phyloP scores from a whole-genome alignment of 1,140 invertebrate species.

The Papilio xuthus region DNA sequence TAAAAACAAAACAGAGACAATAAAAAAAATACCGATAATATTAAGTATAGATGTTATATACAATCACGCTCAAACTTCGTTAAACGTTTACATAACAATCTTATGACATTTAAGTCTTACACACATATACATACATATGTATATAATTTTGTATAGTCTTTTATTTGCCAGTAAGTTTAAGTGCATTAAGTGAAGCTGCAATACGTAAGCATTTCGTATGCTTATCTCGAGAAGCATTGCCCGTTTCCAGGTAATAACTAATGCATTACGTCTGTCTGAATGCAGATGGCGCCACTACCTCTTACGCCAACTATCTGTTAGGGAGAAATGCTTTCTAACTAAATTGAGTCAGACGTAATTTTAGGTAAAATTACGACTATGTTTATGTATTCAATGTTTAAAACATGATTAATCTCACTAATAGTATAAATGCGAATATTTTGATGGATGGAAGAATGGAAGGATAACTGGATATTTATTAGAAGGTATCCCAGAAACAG shows the following conservation, averaged over 20 bases:
- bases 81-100: not conserved
- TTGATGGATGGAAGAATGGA: too few species aligned
- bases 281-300: not conserved
- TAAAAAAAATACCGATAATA: too few species aligned
- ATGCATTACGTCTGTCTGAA: conserved; percentile 27
- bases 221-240: conserved; percentile 14
- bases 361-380: not conserved
- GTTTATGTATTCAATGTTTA: not conserved
- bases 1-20: too few species aligned
- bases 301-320: not conserved
- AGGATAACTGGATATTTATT: too few species aligned
- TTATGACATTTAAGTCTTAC: not conserved
- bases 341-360: conserved; percentile 6
- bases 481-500: too few species aligned
- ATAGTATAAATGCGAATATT: too few species aligned
- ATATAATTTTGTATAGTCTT: not conserved
- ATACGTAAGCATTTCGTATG: not conserved
- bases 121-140: not conserved
- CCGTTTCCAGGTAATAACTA: conserved; percentile 21
- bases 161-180: not conserved
- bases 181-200: not conserved
- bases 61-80: not conserved
- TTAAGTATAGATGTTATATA: too few species aligned
- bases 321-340: not conserved
- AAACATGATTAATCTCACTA: too few species aligned